phyloP scores from a whole-genome alignment of 1,140 invertebrate genomes.

The Euwallacea similis region DNA sequence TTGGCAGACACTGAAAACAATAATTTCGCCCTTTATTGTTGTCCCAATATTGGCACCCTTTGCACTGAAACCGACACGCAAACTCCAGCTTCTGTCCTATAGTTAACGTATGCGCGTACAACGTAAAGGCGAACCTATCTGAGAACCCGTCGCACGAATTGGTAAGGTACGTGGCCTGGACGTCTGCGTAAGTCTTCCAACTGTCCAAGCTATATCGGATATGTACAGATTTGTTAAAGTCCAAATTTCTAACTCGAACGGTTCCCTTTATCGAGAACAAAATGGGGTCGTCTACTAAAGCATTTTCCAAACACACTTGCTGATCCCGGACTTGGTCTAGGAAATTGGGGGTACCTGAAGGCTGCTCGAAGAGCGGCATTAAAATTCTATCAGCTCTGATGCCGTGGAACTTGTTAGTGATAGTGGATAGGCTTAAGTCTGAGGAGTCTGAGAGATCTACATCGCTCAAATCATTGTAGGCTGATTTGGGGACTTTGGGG shows the following conservation, averaged over 20 bases:
- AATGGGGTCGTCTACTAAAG: slow-evolving; percentile 68
- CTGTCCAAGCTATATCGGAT: slow-evolving; percentile 83
- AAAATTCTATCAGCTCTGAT: slow-evolving; percentile 60
- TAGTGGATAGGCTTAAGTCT: slow-evolving; percentile 17
- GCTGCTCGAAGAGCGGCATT: slow-evolving; percentile 81
- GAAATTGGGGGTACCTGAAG: slow-evolving; percentile 74
- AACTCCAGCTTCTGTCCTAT: slow-evolving; percentile 78
- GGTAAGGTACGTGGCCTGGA: slow-evolving; percentile 79
- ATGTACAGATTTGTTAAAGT: slow-evolving; percentile 88
- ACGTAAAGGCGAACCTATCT: slow-evolving; percentile 81
- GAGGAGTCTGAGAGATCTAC: slow-evolving; percentile 53
- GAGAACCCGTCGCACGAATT: slow-evolving; percentile 92
- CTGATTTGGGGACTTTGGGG: slow-evolving; percentile 83
- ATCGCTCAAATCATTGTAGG: slow-evolving; percentile 71
- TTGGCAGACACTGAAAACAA: slow-evolving; percentile 76
- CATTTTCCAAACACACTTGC: slow-evolving; percentile 84
- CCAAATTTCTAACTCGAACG: slow-evolving; percentile 85
- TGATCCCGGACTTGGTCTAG: slow-evolving; percentile 72
- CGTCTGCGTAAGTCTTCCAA: slow-evolving; percentile 83
- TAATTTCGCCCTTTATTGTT: slow-evolving; percentile 86
- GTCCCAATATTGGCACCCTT: slow-evolving; percentile 87
- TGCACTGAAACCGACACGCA: slow-evolving; percentile 80
- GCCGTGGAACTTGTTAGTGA: slow-evolving; percentile 23
- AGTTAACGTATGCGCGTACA: slow-evolving; percentile 71
- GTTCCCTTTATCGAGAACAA: slow-evolving; percentile 80